Conservation (phyloP, 2,797 vertebrate genomes). For the Poliocrania exsul region DNA sequence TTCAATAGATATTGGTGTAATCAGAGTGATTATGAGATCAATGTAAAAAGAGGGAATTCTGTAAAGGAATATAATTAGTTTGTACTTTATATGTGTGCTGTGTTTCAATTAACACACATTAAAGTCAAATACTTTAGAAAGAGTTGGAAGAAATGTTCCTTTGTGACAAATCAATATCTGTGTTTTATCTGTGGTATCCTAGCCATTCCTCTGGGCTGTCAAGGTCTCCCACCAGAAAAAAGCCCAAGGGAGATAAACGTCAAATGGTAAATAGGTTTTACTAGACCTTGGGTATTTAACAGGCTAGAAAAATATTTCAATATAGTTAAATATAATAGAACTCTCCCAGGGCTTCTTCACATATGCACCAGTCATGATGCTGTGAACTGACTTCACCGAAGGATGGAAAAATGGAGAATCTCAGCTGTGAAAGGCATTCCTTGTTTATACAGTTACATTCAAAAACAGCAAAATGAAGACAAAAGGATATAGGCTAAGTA, state of each 20-base stretch:
- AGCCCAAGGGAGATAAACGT: background rate
- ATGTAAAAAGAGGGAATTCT: background rate
- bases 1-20: background rate
- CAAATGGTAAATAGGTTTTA: background rate
- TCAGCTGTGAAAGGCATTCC: background rate
- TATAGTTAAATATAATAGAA: background rate
- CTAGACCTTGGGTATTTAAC: background rate
- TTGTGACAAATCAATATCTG: constrained; percentile 1
- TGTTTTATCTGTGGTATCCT: background rate
- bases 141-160: background rate
- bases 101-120: background rate
- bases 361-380: background rate
- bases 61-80: background rate
- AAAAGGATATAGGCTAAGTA: background rate
- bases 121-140: background rate
- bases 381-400: background rate
- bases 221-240: background rate
- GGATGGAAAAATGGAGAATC: background rate
- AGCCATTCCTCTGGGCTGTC: background rate
- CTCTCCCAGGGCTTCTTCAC: background rate
- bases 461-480: background rate
- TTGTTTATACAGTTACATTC: background rate
- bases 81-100: background rate
- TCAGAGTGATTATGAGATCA: background rate
- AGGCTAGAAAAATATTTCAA: constrained; percentile 1